A percentile compares a stretch with the other conserved stretches of the same genome.
phyloP scores from a whole-genome alignment of 2,113 vertebrate genomes.

The Lophius piscatorius region DNA sequence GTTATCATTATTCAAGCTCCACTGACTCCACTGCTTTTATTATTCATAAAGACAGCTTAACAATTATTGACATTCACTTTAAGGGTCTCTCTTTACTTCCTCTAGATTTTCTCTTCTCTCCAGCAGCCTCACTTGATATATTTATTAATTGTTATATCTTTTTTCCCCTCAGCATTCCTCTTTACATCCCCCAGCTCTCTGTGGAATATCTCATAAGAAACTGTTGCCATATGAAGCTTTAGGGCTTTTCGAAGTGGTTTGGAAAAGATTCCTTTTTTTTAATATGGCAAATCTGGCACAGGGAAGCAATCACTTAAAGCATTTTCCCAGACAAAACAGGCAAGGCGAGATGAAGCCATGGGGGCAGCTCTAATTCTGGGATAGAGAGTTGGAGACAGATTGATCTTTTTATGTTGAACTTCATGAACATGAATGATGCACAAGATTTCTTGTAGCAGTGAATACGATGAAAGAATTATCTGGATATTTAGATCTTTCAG shows the following conservation, averaged over 20 bases:
- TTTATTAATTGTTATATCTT: slow-evolving; percentile 32
- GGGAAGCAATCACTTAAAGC: slow-evolving; percentile 57
- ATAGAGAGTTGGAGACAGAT: slow-evolving; percentile 47
- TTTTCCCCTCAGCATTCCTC: slow-evolving; percentile 12
- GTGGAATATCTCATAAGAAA: slow-evolving; percentile 39
- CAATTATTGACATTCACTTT: slow-evolving; percentile 55
- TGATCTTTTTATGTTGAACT: slow-evolving; percentile 64
- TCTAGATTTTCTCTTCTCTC: slow-evolving; percentile 8
- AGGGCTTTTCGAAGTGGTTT: slow-evolving; percentile 37
- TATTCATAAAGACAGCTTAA: slow-evolving; percentile 56
- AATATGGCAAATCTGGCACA: slow-evolving; percentile 36
- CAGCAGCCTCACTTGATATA: slow-evolving; percentile 30
- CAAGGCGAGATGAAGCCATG: slow-evolving; percentile 53
- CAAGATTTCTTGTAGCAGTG: slow-evolving; percentile 67
- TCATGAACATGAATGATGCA: slow-evolving; percentile 69
- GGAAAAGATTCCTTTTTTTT: slow-evolving; percentile 53
- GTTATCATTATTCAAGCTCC: slow-evolving; percentile 54
- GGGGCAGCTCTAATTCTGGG: slow-evolving; percentile 47
- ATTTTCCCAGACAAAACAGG: slow-evolving; percentile 50
- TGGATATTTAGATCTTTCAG: slow-evolving; percentile 66
- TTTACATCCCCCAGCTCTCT: slow-evolving; percentile 21
- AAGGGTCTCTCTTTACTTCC: slow-evolving; percentile 9
- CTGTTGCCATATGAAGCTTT: slow-evolving; percentile 51
- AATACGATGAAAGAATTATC: slow-evolving; percentile 72
- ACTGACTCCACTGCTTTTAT: slow-evolving; percentile 42